Conservation (phyloP, 2,113 vertebrate genomes). For the Vulpes ferrilata region DNA sequence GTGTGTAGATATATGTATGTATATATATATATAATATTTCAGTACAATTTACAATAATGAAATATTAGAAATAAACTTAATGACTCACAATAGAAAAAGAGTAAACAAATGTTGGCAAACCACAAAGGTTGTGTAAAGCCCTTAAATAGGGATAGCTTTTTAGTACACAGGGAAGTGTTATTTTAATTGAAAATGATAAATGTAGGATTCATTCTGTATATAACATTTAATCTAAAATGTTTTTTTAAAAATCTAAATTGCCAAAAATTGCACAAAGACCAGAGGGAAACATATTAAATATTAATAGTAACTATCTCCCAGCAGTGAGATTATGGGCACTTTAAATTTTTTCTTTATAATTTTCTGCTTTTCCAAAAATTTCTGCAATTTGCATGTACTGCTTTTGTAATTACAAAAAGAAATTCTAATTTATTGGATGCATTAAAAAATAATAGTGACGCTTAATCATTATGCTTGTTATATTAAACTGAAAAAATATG, state of each 20-base stretch:
- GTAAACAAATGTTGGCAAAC: neutral
- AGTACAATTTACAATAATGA: neutral
- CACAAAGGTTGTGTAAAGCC: neutral
- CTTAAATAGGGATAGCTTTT: neutral
- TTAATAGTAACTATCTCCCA: neutral
- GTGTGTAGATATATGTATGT: neutral
- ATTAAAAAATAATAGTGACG: conserved; percentile 3
- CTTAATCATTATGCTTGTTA: neutral
- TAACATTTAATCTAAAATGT: neutral
- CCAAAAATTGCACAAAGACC: neutral
- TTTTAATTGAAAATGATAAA: conserved; percentile 49
- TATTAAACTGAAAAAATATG: neutral
- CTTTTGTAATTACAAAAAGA: neutral
- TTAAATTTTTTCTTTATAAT: neutral
- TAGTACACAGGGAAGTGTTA: neutral
- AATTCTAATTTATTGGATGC: neutral
- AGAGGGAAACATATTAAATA: conserved; percentile 17
- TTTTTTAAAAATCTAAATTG: neutral
- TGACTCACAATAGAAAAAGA: conserved; percentile 16
- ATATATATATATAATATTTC: neutral
- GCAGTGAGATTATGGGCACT: neutral
- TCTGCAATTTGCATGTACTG: neutral
- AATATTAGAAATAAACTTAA: neutral
- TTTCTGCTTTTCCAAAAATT: neutral
- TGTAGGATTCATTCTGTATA: neutral